Conservation (phyloP, 2,797 vertebrate species). For the Gila robusta region DNA sequence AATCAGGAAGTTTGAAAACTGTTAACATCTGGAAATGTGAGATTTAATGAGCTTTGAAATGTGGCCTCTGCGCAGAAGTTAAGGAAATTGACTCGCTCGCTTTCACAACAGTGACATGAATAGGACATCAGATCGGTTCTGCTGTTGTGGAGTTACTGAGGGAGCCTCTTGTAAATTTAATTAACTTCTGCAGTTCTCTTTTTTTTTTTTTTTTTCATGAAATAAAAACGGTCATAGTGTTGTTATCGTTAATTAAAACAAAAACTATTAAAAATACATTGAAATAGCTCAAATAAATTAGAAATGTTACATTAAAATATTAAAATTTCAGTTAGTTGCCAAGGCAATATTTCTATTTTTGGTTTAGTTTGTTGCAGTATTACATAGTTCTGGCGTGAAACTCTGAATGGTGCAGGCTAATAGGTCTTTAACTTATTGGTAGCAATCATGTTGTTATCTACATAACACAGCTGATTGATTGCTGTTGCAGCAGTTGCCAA, state of each 20-base stretch:
- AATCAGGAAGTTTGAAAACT: slow-evolving; percentile 49
- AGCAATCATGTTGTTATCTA: too few relatives aligned
- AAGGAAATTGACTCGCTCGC: slow-evolving; percentile 37
- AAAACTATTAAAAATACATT: background rate
- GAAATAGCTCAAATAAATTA: too few relatives aligned
- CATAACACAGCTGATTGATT: too few relatives aligned
- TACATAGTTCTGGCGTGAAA: too few relatives aligned
- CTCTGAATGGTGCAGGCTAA: too few relatives aligned
- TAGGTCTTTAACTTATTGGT: too few relatives aligned
- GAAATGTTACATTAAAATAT: background rate
- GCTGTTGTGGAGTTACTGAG: background rate
- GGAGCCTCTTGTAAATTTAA: background rate
- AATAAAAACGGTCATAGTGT: background rate
- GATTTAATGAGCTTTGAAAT: slow-evolving; percentile 50
- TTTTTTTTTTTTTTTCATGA: background rate
- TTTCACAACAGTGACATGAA: slow-evolving; percentile 20
- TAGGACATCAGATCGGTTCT: background rate
- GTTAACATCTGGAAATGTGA: slow-evolving; percentile 54
- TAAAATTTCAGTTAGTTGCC: background rate
- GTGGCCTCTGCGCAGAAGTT: slow-evolving; percentile 12
- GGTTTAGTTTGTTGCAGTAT: background rate
- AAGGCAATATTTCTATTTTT: background rate
- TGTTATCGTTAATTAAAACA: background rate
- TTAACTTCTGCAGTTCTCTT: background rate
- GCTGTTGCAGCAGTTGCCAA: too few relatives aligned